Base-by-base conservation (phyloP, 2,888 invertebrate genomes). In the Cheilosia urbana region DNA sequence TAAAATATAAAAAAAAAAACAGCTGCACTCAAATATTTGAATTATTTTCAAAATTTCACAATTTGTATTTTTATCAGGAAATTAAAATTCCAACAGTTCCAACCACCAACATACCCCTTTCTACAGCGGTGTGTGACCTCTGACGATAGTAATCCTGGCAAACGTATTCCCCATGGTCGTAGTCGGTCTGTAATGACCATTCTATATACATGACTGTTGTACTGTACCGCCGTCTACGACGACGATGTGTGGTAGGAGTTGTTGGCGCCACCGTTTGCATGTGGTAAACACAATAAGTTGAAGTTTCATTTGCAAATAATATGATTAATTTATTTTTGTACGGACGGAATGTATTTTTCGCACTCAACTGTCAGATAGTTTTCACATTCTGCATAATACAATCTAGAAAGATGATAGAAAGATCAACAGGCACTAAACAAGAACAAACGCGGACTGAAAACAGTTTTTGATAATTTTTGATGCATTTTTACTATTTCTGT, bases 201-300 rank as follows among this genome's bases (percentile, higher is more conserved):
- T 84, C 84, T 5, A 75, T 65, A 37, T 75, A 84, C 84, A 79
- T 58, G 15, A 84, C 47, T 37, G 40, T 73, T 55, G 72, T 51
- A 51, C 34, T 71, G 37, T 24, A 42, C 34, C 51, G 55, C 60
- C 65, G 57, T 51, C 69, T 30, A 51, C 37, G 58, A 37, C 51
- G 58, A 40, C 57, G 17, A 6, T 55, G 66, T 21, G 58, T 55
- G 55, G 55, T 72, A 40, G 65, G 66, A 72, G 66, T 77, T 55
- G 37, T 72, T 77, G 77, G 82, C 77, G 82, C 77, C 82, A 68
- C 66, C 7, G 63, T 69, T 80, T 80, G 75, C 79, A 84, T 80
- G 21, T 45, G 34, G 42, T 63, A 57, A 69, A 65, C 24, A 58
- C 57, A 63, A 62, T 75, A 63, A 45, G 24, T 65, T 57, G 37